Evolutionary conservation across 2,888 invertebrate species (phyloP).

Genomic region (Epistrophe eligans): DNA sequence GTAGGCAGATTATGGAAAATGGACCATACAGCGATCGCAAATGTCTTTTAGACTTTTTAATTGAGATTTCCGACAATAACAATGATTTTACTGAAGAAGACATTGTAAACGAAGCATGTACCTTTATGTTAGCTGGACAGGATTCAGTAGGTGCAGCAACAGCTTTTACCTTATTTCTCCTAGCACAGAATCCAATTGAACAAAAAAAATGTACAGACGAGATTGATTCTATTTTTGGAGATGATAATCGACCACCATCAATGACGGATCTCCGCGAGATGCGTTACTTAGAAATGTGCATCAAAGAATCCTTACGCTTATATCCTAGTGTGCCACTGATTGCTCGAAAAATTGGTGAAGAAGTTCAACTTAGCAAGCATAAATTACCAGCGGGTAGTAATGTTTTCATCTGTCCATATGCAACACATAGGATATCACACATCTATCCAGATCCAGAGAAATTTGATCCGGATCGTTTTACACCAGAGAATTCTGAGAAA

Average conservation of each 20-base stretch:
- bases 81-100: slow-evolving; percentile 85
- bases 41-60: slow-evolving; percentile 85
- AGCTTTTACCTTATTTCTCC: slow-evolving; percentile 85
- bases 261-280: slow-evolving; percentile 86
- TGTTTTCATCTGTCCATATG: slow-evolving; percentile 85
- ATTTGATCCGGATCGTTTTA: slow-evolving; percentile 86
- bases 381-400: slow-evolving; percentile 85
- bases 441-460: slow-evolving; percentile 86
- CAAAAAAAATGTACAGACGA: slow-evolving; percentile 85
- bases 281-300: slow-evolving; percentile 88
- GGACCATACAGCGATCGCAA: slow-evolving; percentile 78
- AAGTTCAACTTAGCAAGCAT: slow-evolving; percentile 83
- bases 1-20: slow-evolving; percentile 79
- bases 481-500: slow-evolving; percentile 84
- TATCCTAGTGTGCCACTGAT: slow-evolving; percentile 84
- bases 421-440: slow-evolving; percentile 85
- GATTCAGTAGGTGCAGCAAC: slow-evolving; percentile 86
- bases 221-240: slow-evolving; percentile 84
- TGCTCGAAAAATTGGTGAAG: slow-evolving; percentile 82
- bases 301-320: slow-evolving; percentile 87
- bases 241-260: slow-evolving; percentile 83
- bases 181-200: slow-evolving; percentile 85
- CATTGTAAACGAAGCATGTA: slow-evolving; percentile 86
- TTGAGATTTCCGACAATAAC: slow-evolving; percentile 85
- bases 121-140: slow-evolving; percentile 88